Evolutionary conservation across 2,797 vertebrate species (phyloP), one percentile per base, ranked within the genome.

Genomic region (Lagodon rhomboides): DNA sequence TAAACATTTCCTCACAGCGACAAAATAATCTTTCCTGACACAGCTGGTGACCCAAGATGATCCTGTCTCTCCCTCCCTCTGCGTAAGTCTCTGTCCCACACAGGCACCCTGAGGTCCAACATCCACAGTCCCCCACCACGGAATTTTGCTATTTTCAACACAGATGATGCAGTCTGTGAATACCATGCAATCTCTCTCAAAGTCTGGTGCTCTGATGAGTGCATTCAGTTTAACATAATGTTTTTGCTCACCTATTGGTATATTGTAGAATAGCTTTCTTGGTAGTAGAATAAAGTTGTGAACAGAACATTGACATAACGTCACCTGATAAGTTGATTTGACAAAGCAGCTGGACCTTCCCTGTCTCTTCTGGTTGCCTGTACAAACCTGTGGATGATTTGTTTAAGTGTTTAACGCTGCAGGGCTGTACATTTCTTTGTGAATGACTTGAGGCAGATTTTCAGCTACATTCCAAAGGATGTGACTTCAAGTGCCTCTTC

Each of bases 41-140:
- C 71, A 87, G 82, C 79, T 87, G 85, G 59, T 74, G 79, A 79
- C 60, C 75, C 34, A 17, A 10, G 43, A 55, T 56, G 68, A 67
- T 20, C 58, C 30, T 18, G 0, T 58, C n/a, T 51, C 38, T 70
- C 66, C 51, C 54, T 69, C 85, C 75, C 30, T 22, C 71, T 59
- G 72, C 0, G 72, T 41, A 23, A 13, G 17, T 61, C 8, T 67
- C 20, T 64, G 74, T 64, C 59, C 63, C 72, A 41, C 51, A 67
- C 47, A 69, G 44, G 3, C 59, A 74, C 59, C 49, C 70, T 71
- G 64, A 61, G 54, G 51, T 23, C 20, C 46, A 11, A 15, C 64
- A 69, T 68, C 34, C 53, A 43, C 41, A 56, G n/a, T 22, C 38
- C 20, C 23, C 12, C 41, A 51, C n/a, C 38, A 50, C 47, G 56